Conservation (phyloP, 2,113 vertebrate genomes). For the Megaceryle torquata region DNA sequence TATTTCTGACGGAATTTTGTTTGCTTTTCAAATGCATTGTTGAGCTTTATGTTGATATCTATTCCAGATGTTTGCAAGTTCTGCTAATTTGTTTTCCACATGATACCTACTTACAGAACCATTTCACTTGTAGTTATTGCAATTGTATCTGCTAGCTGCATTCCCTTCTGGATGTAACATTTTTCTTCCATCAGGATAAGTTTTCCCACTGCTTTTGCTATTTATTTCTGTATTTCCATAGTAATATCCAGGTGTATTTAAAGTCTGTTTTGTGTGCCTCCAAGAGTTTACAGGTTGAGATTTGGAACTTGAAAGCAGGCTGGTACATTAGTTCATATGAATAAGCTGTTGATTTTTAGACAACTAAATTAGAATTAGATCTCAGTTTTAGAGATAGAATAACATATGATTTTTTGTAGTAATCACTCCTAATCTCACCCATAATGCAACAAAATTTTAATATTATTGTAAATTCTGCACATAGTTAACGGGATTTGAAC, state of each 20-base stretch:
- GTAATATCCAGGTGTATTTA: background rate
- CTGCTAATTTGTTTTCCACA: slow-evolving; percentile 58
- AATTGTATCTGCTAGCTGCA: background rate
- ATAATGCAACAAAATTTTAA: background rate
- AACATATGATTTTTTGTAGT: background rate
- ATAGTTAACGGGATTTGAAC: background rate
- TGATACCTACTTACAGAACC: slow-evolving; percentile 38
- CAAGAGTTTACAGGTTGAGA: background rate
- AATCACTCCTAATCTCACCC: background rate
- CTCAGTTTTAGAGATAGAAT: background rate
- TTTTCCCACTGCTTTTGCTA: slow-evolving; percentile 26
- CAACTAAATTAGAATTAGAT: background rate
- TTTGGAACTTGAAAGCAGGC: background rate
- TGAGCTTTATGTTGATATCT: slow-evolving; percentile 28
- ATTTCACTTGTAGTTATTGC: slow-evolving; percentile 32
- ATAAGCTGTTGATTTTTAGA: background rate
- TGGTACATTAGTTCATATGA: background rate
- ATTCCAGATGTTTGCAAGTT: slow-evolving; percentile 57
- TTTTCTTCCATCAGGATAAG: slow-evolving; percentile 14
- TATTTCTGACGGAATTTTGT: slow-evolving; percentile 29
- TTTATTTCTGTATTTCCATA: slow-evolving; percentile 13
- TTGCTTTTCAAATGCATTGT: slow-evolving; percentile 50
- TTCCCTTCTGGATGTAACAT: slow-evolving; percentile 8
- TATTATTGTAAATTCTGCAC: background rate
- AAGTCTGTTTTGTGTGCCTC: background rate